These are phyloP conservation scores for Enteromius anoplus DNA, from an alignment of 2,797 vertebrate genomes.

Conservation along the genomic window DNA sequence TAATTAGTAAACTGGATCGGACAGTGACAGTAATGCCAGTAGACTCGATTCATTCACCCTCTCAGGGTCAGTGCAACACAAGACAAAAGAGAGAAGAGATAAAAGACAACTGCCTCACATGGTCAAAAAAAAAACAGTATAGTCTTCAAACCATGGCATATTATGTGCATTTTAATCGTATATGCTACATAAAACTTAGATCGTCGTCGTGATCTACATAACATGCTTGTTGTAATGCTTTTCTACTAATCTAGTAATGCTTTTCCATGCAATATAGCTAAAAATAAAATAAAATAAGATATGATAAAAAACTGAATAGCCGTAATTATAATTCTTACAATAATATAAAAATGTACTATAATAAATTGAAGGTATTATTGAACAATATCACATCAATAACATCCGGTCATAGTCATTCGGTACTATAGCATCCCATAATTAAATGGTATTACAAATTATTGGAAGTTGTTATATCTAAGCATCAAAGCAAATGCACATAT, in stretches of 20 bases:
- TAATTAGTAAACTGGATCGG: constrained; percentile 53
- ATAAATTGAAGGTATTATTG: neutral
- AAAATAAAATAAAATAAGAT: neutral
- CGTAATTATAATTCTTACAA: too few relatives aligned
- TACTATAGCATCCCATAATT: neutral
- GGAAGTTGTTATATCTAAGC: too few relatives aligned
- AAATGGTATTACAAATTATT: neutral
- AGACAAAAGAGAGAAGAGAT: constrained; percentile 12
- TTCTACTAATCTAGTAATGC: neutral
- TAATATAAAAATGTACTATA: neutral
- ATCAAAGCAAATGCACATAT: neutral
- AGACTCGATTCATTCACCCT: constrained; percentile 49
- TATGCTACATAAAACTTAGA: neutral
- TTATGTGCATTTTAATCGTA: neutral
- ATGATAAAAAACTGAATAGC: too few relatives aligned
- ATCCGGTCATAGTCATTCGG: neutral
- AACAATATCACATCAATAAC: neutral
- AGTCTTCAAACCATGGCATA: neutral
- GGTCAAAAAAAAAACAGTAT: neutral
- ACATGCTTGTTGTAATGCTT: neutral
- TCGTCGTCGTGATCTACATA: neutral
- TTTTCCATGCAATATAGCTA: neutral
- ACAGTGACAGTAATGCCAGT: constrained; percentile 54
- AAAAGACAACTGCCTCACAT: constrained; percentile 4
- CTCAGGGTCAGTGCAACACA: constrained; percentile 39